phyloP scores from a whole-genome alignment of 2,888 invertebrate species.

The Athalia circularis region DNA sequence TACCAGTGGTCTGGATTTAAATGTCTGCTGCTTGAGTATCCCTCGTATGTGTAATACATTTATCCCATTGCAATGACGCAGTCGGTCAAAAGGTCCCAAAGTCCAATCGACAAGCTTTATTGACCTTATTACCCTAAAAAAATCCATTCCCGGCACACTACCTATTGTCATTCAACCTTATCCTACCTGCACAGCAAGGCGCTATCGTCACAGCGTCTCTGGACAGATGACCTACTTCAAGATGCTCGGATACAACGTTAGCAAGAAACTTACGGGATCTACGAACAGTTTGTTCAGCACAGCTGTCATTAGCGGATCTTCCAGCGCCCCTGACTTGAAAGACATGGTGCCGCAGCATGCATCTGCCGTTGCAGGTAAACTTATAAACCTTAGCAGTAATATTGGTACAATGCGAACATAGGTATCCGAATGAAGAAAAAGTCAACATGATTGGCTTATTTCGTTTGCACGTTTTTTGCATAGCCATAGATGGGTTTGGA shows the following conservation, averaged over 20 bases:
- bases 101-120: slow-evolving; percentile 62
- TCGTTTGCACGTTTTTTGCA: slow-evolving; percentile 56
- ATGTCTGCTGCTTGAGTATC: slow-evolving; percentile 2
- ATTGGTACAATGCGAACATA: background rate
- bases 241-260: slow-evolving; percentile 88
- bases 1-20: background rate
- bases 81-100: slow-evolving; percentile 27
- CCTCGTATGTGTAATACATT: slow-evolving; percentile 28
- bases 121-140: background rate
- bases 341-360: slow-evolving; percentile 89
- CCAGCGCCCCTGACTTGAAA: slow-evolving; percentile 92
- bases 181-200: slow-evolving; percentile 79
- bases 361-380: slow-evolving; percentile 84
- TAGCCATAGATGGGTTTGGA: slow-evolving; percentile 89
- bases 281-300: slow-evolving; percentile 95
- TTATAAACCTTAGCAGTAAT: background rate
- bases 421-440: background rate
- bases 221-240: slow-evolving; percentile 96
- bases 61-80: slow-evolving; percentile 13
- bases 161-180: slow-evolving; percentile 73
- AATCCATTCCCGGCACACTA: slow-evolving; percentile 71
- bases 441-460: slow-evolving; percentile 23
- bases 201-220: slow-evolving; percentile 96
- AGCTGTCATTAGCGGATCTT: slow-evolving; percentile 96
- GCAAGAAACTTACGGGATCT: slow-evolving; percentile 81